phyloP scores from a whole-genome alignment of 1,140 invertebrate genomes.

The Drosophila punjabiensis region DNA sequence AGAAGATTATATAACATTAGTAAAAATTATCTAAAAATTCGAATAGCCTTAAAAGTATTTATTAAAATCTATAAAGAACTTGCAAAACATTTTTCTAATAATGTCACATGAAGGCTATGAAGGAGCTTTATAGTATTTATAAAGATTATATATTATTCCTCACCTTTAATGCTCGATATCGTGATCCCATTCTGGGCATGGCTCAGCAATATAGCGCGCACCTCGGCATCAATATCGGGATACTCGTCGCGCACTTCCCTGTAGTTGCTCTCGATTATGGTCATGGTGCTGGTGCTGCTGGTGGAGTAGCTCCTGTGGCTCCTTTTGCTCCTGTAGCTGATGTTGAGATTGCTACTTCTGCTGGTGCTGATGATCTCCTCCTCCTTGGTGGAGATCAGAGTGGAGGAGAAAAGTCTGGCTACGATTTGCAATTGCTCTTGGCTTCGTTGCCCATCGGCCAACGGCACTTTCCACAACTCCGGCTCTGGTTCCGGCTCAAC shows the following conservation, averaged over 20 bases:
- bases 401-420: constrained; percentile 70
- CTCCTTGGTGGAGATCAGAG: constrained; percentile 52
- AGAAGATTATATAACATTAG: constrained; percentile 1
- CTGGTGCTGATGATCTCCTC: constrained; percentile 6
- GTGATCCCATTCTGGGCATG: constrained; percentile 81
- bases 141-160: background rate
- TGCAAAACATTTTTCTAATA: background rate
- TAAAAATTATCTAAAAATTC: too few relatives aligned
- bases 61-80: background rate
- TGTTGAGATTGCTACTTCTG: constrained; percentile 2
- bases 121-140: too few relatives aligned
- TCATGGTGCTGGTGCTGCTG: constrained; percentile 70
- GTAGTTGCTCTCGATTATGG: constrained; percentile 68
- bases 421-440: constrained; percentile 55
- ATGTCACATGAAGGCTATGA: too few relatives aligned
- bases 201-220: constrained; percentile 75
- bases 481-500: background rate
- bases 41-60: too few relatives aligned
- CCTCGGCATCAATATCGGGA: constrained; percentile 75
- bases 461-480: constrained; percentile 15
- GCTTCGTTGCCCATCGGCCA: constrained; percentile 8
- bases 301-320: constrained; percentile 1
- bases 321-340: constrained; percentile 6
- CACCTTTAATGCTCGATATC: constrained; percentile 80
- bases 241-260: constrained; percentile 66